Conservation (phyloP, 2,888 invertebrate species). For the Protophormia terraenovae region DNA sequence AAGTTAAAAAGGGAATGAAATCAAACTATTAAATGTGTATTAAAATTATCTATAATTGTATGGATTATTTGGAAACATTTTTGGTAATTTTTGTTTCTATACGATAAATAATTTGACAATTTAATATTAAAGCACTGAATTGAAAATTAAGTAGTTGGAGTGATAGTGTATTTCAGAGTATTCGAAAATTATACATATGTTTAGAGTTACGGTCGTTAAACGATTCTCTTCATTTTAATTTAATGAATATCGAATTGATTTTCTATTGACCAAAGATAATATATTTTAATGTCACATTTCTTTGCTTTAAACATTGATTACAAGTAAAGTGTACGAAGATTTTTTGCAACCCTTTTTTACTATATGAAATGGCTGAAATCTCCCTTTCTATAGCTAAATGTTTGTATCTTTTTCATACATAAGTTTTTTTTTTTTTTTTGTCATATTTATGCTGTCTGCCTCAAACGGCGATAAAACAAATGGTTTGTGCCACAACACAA, state of each 20-base stretch:
- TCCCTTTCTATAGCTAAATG: background rate
- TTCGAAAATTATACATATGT: background rate
- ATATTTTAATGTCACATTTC: conserved; percentile 15
- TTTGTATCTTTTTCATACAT: background rate
- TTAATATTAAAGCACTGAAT: conserved; percentile 41
- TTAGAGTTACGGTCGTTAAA: conserved; percentile 20
- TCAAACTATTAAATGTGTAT: conserved; percentile 39
- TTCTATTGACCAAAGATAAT: conserved; percentile 37
- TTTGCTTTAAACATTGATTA: conserved; percentile 12
- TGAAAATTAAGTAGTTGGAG: background rate
- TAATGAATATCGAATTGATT: conserved; percentile 61
- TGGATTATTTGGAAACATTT: background rate
- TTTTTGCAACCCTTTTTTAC: conserved; percentile 59
- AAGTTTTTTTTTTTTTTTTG: background rate
- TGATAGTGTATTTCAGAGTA: background rate
- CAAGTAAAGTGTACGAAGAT: background rate
- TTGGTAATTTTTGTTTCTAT: background rate
- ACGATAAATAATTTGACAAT: conserved; percentile 33
- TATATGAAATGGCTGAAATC: conserved; percentile 26
- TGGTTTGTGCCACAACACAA: conserved; percentile 25
- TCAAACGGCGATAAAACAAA: background rate
- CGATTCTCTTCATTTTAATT: conserved; percentile 7
- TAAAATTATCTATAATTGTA: conserved; percentile 33
- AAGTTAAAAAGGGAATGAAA: conserved; percentile 15
- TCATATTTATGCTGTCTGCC: background rate